phyloP scores from a whole-genome alignment of 2,113 vertebrate genomes.

The Struthidea cinerea region DNA sequence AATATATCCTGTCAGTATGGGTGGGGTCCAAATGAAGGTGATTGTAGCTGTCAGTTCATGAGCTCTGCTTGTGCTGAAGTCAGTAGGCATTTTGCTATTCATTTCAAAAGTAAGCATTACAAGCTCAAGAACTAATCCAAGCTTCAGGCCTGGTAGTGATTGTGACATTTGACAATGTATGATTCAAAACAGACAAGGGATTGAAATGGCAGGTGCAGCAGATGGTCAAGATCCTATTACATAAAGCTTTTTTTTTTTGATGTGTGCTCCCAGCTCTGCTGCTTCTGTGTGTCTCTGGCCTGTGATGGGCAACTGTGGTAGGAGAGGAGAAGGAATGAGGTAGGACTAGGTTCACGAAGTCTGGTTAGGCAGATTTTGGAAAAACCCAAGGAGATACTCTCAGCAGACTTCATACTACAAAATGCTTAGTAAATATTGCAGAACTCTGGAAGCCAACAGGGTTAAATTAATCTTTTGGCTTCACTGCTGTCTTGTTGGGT shows the following conservation, averaged over 20 bases:
- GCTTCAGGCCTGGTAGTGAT: background rate
- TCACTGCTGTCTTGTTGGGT: background rate
- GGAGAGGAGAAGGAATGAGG: background rate
- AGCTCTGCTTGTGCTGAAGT: background rate
- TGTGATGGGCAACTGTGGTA: background rate
- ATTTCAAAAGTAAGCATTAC: background rate
- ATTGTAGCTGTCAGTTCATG: background rate
- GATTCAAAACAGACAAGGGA: conserved; percentile 20
- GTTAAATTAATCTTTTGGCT: background rate
- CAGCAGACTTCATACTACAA: background rate
- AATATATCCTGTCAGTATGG: background rate
- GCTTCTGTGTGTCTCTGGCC: background rate
- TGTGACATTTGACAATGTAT: conserved; percentile 1
- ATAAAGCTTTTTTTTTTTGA: background rate
- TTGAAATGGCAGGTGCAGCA: conserved; percentile 31
- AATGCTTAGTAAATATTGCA: background rate
- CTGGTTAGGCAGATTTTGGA: background rate
- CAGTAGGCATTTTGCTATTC: background rate
- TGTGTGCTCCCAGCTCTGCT: background rate
- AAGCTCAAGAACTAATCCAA: conserved; percentile 15
- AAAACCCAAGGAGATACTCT: background rate
- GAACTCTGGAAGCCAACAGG: background rate
- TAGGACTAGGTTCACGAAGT: background rate
- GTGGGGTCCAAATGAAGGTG: background rate
- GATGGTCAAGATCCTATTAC: conserved; percentile 33